Percentiles rank a stretch among this genome's conserved stretches.
phyloP scores from a whole-genome alignment of 2,113 vertebrate genomes.

The Larimichthys polyactis region DNA sequence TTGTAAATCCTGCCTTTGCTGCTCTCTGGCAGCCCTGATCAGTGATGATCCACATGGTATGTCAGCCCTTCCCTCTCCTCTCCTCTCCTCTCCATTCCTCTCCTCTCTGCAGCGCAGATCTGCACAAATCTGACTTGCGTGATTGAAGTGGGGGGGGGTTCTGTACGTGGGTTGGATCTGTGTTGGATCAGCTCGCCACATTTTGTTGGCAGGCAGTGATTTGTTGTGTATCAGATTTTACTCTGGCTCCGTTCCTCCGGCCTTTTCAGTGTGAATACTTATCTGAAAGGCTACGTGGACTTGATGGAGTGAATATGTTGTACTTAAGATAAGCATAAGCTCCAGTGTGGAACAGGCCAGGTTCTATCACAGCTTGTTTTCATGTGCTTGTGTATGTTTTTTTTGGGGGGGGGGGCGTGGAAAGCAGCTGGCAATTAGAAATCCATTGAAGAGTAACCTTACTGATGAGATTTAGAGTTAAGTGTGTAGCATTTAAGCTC shows the following conservation, averaged over 20 bases:
- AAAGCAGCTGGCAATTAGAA: conserved; percentile 55
- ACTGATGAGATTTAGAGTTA: conserved; percentile 23
- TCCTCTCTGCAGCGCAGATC: conserved; percentile 27
- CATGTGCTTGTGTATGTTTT: conserved; percentile 12
- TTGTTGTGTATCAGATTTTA: conserved; percentile 60
- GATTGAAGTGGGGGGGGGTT: conserved; percentile 35
- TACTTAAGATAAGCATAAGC: conserved; percentile 44
- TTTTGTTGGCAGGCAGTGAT: conserved; percentile 55
- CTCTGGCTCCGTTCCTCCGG: conserved; percentile 44
- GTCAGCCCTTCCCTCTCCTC: conserved; percentile 39
- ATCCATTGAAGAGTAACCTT: conserved; percentile 44
- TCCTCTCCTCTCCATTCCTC: conserved; percentile 9
- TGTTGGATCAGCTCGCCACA: conserved; percentile 58
- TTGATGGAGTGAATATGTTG: conserved; percentile 53
- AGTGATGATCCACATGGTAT: conserved; percentile 56
- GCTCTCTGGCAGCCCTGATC: conserved; percentile 52
- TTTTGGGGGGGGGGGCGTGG: conserved; percentile 23
- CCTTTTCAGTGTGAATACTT: conserved; percentile 63
- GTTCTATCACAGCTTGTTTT: not conserved
- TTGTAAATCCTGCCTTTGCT: conserved; percentile 23
- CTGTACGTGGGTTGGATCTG: conserved; percentile 43
- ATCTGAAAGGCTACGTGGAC: conserved; percentile 46
- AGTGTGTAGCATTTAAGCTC: conserved; percentile 46
- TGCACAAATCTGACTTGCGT: conserved; percentile 42
- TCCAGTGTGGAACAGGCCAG: conserved; percentile 18